These are phyloP conservation scores for Papilio machaon DNA, from an alignment of 1,140 invertebrate species.

Conservation along the genomic window DNA sequence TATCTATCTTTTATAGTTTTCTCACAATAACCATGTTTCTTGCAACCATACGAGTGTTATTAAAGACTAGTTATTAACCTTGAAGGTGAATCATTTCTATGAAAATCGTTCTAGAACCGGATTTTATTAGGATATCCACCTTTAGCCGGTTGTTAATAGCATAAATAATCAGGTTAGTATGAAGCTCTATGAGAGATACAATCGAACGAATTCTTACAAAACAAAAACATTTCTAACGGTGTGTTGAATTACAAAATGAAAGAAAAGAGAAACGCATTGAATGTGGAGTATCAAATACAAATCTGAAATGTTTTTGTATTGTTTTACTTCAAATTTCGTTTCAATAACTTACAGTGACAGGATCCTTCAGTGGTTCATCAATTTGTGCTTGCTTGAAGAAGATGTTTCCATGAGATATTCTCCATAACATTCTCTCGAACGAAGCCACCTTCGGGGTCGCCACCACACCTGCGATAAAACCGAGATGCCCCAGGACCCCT, in stretches of 20 bases:
- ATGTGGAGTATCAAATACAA: too few species aligned
- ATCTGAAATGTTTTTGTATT: too few species aligned
- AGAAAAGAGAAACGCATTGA: not conserved
- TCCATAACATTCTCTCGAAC: slow-evolving; percentile 93
- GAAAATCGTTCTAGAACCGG: not conserved
- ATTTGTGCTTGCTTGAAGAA: slow-evolving; percentile 93
- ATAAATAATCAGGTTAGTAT: not conserved
- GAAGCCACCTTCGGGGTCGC: slow-evolving; percentile 87
- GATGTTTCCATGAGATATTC: slow-evolving; percentile 92
- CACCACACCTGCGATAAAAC: slow-evolving; percentile 85
- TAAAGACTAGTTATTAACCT: not conserved
- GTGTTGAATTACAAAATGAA: not conserved
- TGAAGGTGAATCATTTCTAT: not conserved
- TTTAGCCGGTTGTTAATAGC: not conserved
- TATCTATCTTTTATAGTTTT: too few species aligned
- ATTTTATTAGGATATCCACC: not conserved
- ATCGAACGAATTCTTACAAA: not conserved
- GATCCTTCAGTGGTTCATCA: slow-evolving; percentile 91
- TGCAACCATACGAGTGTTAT: not conserved
- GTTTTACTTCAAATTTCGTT: not conserved
- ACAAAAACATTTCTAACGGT: slow-evolving; percentile 1
- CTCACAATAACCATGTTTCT: too few species aligned
- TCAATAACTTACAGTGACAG: slow-evolving; percentile 87
- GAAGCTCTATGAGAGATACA: not conserved
- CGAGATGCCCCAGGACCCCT: slow-evolving; percentile 87